These are phyloP conservation scores for Zelleria hepariella DNA, from an alignment of 2,888 invertebrate species.

Conservation along the genomic window DNA sequence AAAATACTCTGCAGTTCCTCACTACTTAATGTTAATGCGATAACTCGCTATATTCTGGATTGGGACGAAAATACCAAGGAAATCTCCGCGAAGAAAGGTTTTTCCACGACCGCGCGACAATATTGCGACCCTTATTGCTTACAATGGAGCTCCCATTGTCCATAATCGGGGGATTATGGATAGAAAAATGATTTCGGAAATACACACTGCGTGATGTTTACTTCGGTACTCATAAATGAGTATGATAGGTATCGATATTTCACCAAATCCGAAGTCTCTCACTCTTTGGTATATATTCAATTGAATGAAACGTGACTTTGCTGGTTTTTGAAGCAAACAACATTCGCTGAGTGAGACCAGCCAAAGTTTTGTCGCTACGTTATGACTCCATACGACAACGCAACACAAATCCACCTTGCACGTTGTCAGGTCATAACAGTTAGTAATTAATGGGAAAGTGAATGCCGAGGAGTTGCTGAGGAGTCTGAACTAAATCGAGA, in stretches of 20 bases:
- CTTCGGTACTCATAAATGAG: background rate
- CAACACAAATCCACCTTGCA: background rate
- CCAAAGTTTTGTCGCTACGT: no score
- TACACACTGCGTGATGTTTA: constrained; percentile 8
- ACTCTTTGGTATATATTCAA: background rate
- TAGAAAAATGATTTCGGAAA: constrained; percentile 19
- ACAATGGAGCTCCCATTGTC: constrained; percentile 31
- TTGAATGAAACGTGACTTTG: background rate
- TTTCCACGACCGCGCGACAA: constrained; percentile 25
- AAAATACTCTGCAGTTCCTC: background rate
- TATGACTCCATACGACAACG: background rate
- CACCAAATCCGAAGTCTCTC: background rate
- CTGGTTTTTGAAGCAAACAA: background rate
- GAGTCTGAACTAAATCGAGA: constrained; percentile 25
- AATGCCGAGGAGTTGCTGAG: background rate
- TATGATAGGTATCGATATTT: background rate
- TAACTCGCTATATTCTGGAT: background rate
- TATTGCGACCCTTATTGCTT: constrained; percentile 29
- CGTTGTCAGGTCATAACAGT: background rate
- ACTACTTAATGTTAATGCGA: background rate
- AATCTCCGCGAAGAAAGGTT: constrained; percentile 21
- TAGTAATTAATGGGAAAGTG: background rate
- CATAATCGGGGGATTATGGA: constrained; percentile 33
- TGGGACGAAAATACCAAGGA: constrained; percentile 16
- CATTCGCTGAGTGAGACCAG: no score